Conservation (phyloP, 2,113 vertebrate genomes). For the Python bivittatus region DNA sequence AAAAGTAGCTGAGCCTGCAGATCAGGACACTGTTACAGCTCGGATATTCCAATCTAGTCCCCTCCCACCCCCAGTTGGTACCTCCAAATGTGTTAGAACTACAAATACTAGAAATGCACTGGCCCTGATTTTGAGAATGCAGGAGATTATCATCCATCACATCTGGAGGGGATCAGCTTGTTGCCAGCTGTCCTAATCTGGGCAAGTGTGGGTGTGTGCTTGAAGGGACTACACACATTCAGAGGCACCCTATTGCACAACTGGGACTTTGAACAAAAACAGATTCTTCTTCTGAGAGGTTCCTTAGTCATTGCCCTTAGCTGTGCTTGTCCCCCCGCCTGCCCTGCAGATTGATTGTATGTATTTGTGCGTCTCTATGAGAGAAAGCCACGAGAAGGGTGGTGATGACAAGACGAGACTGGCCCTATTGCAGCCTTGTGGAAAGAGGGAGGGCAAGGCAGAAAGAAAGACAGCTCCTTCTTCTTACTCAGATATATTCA, state of each 20-base stretch:
- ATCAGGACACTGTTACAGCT: background rate
- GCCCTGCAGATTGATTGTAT: background rate
- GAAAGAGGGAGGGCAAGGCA: background rate
- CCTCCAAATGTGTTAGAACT: background rate
- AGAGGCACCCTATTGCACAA: background rate
- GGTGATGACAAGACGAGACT: conserved; percentile 4
- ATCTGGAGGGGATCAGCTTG: background rate
- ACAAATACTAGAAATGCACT: background rate
- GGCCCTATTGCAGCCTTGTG: background rate
- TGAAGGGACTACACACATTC: background rate
- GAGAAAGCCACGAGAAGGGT: background rate
- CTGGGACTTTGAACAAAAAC: background rate
- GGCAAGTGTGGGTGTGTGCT: background rate
- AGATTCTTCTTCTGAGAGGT: background rate
- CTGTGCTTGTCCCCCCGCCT: background rate
- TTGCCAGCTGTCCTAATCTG: background rate
- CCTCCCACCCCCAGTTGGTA: background rate
- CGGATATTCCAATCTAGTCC: background rate
- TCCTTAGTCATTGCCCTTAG: background rate
- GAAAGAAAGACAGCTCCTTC: background rate
- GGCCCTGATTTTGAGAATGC: background rate
- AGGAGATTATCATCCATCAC: background rate
- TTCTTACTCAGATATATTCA: background rate
- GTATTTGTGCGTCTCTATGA: background rate
- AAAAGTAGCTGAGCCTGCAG: background rate